phyloP scores from a whole-genome alignment of 1,140 invertebrate genomes.

The Drosophila kepulauana region DNA sequence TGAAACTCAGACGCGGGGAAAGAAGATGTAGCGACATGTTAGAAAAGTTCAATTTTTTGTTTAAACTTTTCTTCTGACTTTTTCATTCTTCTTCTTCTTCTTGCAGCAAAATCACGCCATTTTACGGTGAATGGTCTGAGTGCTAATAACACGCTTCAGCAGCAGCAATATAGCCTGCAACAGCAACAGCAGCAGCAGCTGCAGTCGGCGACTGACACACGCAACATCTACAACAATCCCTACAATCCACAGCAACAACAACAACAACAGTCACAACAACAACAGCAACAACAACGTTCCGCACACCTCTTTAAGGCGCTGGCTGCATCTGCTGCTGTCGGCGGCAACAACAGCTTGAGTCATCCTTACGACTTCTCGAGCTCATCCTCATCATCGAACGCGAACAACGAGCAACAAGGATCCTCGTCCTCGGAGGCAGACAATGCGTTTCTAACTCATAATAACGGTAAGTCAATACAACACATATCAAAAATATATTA shows the following conservation, averaged over 20 bases:
- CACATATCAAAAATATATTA: no score
- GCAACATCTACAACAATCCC: slow-evolving; percentile 82
- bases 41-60: slow-evolving; percentile 50
- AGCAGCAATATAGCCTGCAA: slow-evolving; percentile 72
- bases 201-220: slow-evolving; percentile 71
- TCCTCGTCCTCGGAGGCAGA: slow-evolving; percentile 77
- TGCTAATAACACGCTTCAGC: slow-evolving; percentile 80
- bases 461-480: slow-evolving; percentile 64
- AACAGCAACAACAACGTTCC: slow-evolving; percentile 63
- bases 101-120: slow-evolving; percentile 81
- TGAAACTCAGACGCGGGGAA: not conserved
- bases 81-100: slow-evolving; percentile 6
- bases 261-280: slow-evolving; percentile 49
- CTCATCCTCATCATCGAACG: slow-evolving; percentile 73
- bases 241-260: slow-evolving; percentile 70
- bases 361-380: slow-evolving; percentile 81
- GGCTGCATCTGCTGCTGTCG: slow-evolving; percentile 56
- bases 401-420: slow-evolving; percentile 76
- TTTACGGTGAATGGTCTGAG: slow-evolving; percentile 81
- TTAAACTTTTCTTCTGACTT: slow-evolving; percentile 35
- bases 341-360: slow-evolving; percentile 65
- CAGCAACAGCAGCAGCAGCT: slow-evolving; percentile 64
- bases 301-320: slow-evolving; percentile 73
- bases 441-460: slow-evolving; percentile 81
- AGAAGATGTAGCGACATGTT: slow-evolving; percentile 58